Evolutionary conservation across 2,797 vertebrate genomes (phyloP).

Genomic region (Myotis pilosus): DNA sequence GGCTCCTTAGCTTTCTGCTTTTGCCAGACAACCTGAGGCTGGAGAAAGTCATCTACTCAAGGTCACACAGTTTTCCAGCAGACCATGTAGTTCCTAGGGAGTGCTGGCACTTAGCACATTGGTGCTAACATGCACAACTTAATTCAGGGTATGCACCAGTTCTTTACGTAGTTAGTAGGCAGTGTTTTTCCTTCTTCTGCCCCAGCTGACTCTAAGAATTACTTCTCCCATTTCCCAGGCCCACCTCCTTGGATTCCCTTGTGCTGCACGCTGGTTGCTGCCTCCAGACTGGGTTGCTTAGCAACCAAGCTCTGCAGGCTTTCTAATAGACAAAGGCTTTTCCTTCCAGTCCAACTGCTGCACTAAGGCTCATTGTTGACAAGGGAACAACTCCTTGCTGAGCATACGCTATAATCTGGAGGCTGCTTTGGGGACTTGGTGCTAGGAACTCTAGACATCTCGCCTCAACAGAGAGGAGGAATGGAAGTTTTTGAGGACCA

Average conservation of each 20-base stretch:
- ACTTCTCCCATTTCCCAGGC: constrained; percentile 30
- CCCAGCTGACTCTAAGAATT: constrained; percentile 53
- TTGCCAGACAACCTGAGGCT: not conserved
- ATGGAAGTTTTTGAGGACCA: not conserved
- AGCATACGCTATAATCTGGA: constrained; percentile 51
- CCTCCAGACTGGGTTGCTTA: constrained; percentile 83
- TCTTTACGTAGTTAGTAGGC: not conserved
- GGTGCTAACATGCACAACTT: not conserved
- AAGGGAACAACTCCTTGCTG: constrained; percentile 73
- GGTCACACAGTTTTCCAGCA: not conserved
- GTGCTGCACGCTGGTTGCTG: constrained; percentile 71
- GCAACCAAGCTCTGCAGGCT: constrained; percentile 83
- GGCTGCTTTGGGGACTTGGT: not conserved
- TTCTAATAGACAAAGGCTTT: constrained; percentile 82
- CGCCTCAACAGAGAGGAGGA: not conserved
- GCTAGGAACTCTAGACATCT: constrained; percentile 17
- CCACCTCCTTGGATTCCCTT: constrained; percentile 59
- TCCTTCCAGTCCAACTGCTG: constrained; percentile 82
- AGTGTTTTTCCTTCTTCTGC: constrained; percentile 20
- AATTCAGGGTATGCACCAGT: not conserved
- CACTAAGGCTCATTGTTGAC: constrained; percentile 81
- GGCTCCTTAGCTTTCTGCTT: not conserved
- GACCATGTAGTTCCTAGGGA: not conserved
- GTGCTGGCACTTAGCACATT: not conserved
- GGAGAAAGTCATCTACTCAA: not conserved